Percentiles rank a stretch among this genome's conserved stretches.
Conservation (phyloP, 1,140 invertebrate genomes). For the Hyles euphorbiae region DNA sequence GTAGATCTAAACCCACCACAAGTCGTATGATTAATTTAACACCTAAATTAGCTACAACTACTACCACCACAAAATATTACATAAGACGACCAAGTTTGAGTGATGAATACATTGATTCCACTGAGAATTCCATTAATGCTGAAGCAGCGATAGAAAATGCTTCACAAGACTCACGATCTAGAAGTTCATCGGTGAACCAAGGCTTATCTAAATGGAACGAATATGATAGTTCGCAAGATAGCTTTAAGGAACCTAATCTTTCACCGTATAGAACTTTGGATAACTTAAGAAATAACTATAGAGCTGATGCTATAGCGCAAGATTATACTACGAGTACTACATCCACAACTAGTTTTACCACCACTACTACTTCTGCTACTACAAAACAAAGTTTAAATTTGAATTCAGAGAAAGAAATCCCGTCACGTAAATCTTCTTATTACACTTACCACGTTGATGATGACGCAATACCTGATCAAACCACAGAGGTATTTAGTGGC, state of each 20-base stretch:
- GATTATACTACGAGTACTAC: slow-evolving; percentile 33
- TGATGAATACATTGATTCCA: slow-evolving; percentile 24
- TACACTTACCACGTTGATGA: slow-evolving; percentile 54
- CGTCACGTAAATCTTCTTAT: slow-evolving; percentile 40
- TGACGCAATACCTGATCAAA: slow-evolving; percentile 50
- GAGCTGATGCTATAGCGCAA: slow-evolving; percentile 18
- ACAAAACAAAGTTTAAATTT: slow-evolving; percentile 19
- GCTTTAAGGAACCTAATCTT: slow-evolving; percentile 38
- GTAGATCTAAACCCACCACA: slow-evolving; percentile 8
- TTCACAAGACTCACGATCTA: slow-evolving; percentile 18
- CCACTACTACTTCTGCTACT: slow-evolving; percentile 35
- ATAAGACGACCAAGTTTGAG: slow-evolving; percentile 48
- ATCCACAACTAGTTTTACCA: slow-evolving; percentile 28
- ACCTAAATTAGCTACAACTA: not conserved
- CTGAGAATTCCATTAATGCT: slow-evolving; percentile 31
- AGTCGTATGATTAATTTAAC: no score
- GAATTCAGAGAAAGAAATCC: slow-evolving; percentile 25
- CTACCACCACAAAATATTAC: slow-evolving; percentile 54
- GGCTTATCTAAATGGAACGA: slow-evolving; percentile 11
- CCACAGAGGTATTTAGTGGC: slow-evolving; percentile 58
- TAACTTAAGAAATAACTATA: slow-evolving; percentile 46
- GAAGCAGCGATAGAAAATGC: slow-evolving; percentile 29
- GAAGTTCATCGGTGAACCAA: slow-evolving; percentile 12
- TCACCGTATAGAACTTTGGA: slow-evolving; percentile 61
- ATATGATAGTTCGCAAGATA: slow-evolving; percentile 23